phyloP scores from a whole-genome alignment of 2,888 invertebrate species.

The Nebria salina region DNA sequence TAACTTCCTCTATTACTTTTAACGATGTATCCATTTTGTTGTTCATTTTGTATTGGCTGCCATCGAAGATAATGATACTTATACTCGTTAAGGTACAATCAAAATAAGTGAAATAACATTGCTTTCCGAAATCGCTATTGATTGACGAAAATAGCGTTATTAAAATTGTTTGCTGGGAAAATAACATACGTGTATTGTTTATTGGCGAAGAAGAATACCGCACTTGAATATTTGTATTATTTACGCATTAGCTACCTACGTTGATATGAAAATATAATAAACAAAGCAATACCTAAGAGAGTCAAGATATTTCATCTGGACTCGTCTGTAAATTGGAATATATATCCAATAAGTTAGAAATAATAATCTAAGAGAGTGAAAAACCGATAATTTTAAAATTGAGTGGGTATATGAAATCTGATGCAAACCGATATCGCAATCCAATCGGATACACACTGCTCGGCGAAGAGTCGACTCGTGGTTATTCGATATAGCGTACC shows the following conservation, averaged over 20 bases:
- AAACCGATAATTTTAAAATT: not conserved
- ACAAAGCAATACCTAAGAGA: not conserved
- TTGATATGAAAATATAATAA: not conserved
- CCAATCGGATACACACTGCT: not conserved
- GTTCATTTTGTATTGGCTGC: not conserved
- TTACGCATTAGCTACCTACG: not conserved
- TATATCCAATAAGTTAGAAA: conserved; percentile 7
- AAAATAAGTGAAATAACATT: not conserved
- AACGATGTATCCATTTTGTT: not conserved
- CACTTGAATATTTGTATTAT: not conserved
- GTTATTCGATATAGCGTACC: not conserved
- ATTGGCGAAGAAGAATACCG: no score
- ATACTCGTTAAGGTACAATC: not conserved
- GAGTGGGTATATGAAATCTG: conserved; percentile 1
- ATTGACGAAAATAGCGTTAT: not conserved
- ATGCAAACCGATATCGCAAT: not conserved
- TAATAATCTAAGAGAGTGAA: conserved; percentile 3
- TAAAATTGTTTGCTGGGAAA: not conserved
- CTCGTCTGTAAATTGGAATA: conserved; percentile 9
- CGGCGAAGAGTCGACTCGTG: not conserved
- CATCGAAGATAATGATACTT: not conserved
- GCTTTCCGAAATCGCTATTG: not conserved
- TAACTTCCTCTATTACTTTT: conserved; percentile 1
- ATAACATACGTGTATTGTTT: no score
- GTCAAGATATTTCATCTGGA: not conserved